These are phyloP conservation scores for Acrocera orbiculus DNA, from an alignment of 2,888 invertebrate species.

Conservation along the genomic window DNA sequence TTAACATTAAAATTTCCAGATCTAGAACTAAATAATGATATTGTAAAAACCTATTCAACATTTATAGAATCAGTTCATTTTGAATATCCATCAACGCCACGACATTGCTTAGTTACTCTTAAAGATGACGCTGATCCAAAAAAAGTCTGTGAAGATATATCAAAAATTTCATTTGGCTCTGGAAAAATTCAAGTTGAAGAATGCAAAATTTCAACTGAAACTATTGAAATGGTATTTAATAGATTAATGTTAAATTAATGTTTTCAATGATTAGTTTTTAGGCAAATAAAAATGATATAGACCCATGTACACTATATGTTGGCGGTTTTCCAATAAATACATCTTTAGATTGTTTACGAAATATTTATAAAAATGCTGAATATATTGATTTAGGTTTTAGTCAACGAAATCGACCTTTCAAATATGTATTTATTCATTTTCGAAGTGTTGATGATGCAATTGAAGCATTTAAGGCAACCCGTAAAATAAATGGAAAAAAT, in stretches of 20 bases:
- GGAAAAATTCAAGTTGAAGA: slow-evolving; percentile 43
- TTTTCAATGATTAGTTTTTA: slow-evolving; percentile 5
- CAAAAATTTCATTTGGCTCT: slow-evolving; percentile 39
- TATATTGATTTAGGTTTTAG: slow-evolving; percentile 49
- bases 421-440: slow-evolving; percentile 49
- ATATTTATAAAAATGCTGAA: slow-evolving; percentile 39
- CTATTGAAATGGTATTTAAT: neutral
- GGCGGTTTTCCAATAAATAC: slow-evolving; percentile 48
- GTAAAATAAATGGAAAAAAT: too few relatives aligned
- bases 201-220: neutral
- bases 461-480: slow-evolving; percentile 43
- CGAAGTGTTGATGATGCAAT: slow-evolving; percentile 40
- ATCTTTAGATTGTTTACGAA: slow-evolving; percentile 41
- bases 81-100: slow-evolving; percentile 43
- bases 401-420: slow-evolving; percentile 46
- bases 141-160: slow-evolving; percentile 38
- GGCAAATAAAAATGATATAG: slow-evolving; percentile 40
- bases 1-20: slow-evolving; percentile 50
- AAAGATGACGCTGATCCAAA: slow-evolving; percentile 38
- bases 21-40: slow-evolving; percentile 41
- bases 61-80: slow-evolving; percentile 48
- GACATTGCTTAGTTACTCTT: slow-evolving; percentile 45
- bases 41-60: slow-evolving; percentile 40
- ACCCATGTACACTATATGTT: slow-evolving; percentile 48
- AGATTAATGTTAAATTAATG: neutral